A percentile compares a stretch with the other conserved stretches of the same genome.
These are phyloP conservation scores for Leistus spinibarbis DNA, from an alignment of 2,888 invertebrate genomes.

Conservation along the genomic window DNA sequence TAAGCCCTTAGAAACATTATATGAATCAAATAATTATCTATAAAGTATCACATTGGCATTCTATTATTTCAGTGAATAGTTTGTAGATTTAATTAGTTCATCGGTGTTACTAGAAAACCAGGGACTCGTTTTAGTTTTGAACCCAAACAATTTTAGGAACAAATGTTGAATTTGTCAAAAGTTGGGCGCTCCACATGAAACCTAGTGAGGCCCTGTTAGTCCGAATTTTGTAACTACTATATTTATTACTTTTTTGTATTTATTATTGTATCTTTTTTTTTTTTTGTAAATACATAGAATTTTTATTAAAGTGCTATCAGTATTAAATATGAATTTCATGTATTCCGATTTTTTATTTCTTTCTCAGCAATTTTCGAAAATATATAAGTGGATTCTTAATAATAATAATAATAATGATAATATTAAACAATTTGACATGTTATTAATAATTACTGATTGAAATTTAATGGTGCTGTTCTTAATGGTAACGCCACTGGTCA, in stretches of 20 bases:
- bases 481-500: slow-evolving; percentile 24
- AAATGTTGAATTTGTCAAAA: slow-evolving; percentile 9
- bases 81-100: neutral
- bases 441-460: slow-evolving; percentile 3
- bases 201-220: slow-evolving; percentile 6
- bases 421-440: neutral
- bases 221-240: slow-evolving; percentile 30
- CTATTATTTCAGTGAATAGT: neutral
- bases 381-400: neutral
- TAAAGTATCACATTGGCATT: neutral
- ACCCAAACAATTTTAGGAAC: neutral
- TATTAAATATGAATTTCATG: slow-evolving; percentile 35
- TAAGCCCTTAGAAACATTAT: too few species aligned
- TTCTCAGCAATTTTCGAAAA: neutral
- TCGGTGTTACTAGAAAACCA: neutral
- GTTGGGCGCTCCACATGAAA: neutral
- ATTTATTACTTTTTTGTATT: slow-evolving; percentile 37
- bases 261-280: slow-evolving; percentile 27
- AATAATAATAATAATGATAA: neutral
- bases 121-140: neutral
- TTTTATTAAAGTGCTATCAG: slow-evolving; percentile 33
- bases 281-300: slow-evolving; percentile 30
- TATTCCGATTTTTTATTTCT: neutral
- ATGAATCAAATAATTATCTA: neutral
- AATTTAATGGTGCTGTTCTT: slow-evolving; percentile 1